phyloP scores from a whole-genome alignment of 2,888 invertebrate species.

The Diarsia mendica region DNA sequence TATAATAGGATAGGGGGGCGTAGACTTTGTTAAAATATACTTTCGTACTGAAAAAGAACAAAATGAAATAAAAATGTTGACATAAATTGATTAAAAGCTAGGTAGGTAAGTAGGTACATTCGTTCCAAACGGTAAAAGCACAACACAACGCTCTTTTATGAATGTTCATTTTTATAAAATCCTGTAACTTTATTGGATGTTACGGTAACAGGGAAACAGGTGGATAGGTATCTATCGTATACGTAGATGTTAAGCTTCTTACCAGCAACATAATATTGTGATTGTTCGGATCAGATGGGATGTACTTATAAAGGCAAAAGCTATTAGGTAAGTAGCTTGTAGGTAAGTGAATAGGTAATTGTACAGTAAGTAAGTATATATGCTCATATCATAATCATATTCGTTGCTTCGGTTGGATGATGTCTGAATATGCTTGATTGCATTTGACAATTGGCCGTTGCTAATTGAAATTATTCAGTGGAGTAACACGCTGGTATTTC shows the following conservation, averaged over 20 bases:
- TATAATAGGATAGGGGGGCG: too few species aligned
- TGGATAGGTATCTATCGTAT: not conserved
- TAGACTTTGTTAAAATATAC: not conserved
- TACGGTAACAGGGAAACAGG: not conserved
- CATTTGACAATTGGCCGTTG: too few species aligned
- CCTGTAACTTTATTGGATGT: conserved; percentile 18
- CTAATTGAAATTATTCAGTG: not conserved
- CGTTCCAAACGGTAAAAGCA: not conserved
- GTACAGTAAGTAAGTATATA: not conserved
- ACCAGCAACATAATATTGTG: conserved; percentile 3
- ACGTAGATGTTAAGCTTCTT: conserved; percentile 21
- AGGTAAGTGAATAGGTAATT: not conserved
- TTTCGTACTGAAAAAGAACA: not conserved
- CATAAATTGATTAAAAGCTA: not conserved
- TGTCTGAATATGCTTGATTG: not conserved
- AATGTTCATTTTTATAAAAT: not conserved
- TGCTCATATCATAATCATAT: not conserved
- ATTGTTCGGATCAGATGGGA: conserved; percentile 9
- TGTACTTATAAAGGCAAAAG: not conserved
- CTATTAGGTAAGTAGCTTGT: conserved; percentile 6
- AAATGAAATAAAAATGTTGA: not conserved
- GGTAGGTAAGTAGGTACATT: not conserved
- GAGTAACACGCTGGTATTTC: not conserved
- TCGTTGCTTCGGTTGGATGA: not conserved
- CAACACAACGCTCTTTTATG: not conserved